These are phyloP conservation scores for Phylloscopus whistleri DNA, from an alignment of 2,113 vertebrate genomes.

Conservation along the genomic window DNA sequence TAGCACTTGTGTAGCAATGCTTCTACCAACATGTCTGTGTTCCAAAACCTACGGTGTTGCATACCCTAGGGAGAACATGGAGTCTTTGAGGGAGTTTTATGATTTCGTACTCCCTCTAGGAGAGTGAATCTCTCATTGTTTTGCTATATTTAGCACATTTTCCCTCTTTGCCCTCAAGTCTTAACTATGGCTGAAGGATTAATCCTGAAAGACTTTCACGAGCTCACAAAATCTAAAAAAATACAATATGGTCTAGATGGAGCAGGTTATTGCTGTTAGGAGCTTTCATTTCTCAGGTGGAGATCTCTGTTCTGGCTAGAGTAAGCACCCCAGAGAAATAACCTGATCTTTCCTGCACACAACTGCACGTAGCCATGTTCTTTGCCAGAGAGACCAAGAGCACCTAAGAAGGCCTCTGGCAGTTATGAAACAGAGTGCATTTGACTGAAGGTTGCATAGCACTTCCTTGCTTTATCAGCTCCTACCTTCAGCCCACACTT, in stretches of 20 bases:
- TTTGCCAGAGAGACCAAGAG: not conserved
- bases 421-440: not conserved
- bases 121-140: not conserved
- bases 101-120: not conserved
- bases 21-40: not conserved
- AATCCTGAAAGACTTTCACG: not conserved
- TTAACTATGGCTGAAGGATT: not conserved
- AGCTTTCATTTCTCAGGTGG: not conserved
- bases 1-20: not conserved
- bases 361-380: not conserved
- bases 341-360: not conserved
- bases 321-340: not conserved
- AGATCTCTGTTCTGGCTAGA: not conserved
- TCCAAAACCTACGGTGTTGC: not conserved
- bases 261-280: not conserved
- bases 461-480: constrained; percentile 16
- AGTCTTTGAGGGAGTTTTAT: not conserved
- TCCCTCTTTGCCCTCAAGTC: not conserved
- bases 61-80: not conserved
- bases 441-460: constrained; percentile 10
- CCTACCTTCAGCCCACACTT: not conserved
- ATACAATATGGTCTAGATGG: not conserved
- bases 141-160: not conserved
- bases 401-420: not conserved
- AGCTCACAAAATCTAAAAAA: not conserved